Percentiles rank a stretch among this genome's conserved stretches.
phyloP scores from a whole-genome alignment of 2,888 invertebrate species.

The Exephanes ischioxanthus region DNA sequence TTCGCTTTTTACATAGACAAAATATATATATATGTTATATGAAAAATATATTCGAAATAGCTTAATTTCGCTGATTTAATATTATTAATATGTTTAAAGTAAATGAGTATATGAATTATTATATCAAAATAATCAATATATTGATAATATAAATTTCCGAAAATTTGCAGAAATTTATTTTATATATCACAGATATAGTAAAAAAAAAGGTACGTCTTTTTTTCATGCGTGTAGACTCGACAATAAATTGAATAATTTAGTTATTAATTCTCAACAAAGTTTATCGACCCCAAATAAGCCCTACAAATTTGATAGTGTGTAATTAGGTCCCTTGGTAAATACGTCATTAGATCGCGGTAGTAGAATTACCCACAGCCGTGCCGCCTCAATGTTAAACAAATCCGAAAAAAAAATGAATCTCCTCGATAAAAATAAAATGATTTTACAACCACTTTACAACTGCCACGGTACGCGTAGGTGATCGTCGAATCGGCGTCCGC shows the following conservation, averaged over 20 bases:
- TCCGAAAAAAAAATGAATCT: not conserved
- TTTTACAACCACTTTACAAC: not conserved
- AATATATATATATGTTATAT: too few species aligned
- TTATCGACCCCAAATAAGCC: not conserved
- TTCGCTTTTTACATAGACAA: too few species aligned
- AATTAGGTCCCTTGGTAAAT: not conserved
- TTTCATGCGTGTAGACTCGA: not conserved
- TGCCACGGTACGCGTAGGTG: not conserved
- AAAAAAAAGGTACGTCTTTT: too few species aligned
- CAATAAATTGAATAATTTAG: not conserved
- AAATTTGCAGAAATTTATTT: not conserved
- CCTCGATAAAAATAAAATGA: not conserved
- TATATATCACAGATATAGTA: too few species aligned
- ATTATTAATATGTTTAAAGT: too few species aligned
- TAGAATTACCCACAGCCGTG: too few species aligned
- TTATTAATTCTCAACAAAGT: not conserved
- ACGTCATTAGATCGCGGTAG: too few species aligned
- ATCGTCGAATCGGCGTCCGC: not conserved
- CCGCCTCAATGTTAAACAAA: not conserved
- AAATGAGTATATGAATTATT: not conserved
- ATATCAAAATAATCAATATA: not conserved
- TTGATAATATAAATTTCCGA: too few species aligned
- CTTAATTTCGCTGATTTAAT: too few species aligned
- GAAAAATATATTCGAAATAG: too few species aligned
- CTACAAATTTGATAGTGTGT: not conserved